phyloP scores from a whole-genome alignment of 35 echinoderm and acorn worm species.

The Nesometra sesokonis region DNA sequence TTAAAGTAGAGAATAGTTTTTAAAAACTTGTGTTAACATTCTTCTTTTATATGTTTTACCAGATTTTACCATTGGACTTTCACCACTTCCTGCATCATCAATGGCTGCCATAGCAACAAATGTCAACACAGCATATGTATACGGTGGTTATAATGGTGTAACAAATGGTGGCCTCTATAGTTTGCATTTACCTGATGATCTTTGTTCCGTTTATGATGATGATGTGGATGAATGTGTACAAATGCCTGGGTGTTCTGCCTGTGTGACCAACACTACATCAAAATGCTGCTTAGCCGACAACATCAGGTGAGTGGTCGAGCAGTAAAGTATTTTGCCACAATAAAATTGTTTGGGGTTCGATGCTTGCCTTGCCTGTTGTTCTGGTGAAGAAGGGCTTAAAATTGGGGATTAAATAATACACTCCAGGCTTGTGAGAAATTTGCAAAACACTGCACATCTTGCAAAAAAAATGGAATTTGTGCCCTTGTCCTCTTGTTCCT shows the following conservation, averaged over 20 bases:
- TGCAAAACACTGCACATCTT: too few relatives aligned
- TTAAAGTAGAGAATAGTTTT: too few relatives aligned
- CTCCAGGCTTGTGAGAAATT: too few relatives aligned
- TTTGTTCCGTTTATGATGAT: slow-evolving; percentile 28
- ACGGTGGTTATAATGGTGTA: slow-evolving; percentile 51
- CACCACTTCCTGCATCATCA: slow-evolving; percentile 12
- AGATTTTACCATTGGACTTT: slow-evolving; percentile 8
- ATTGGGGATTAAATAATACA: too few relatives aligned
- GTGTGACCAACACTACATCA: not conserved
- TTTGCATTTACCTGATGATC: slow-evolving; percentile 28
- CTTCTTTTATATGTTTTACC: too few relatives aligned
- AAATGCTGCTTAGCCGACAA: not conserved
- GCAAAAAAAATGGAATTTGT: too few relatives aligned
- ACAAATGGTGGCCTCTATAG: slow-evolving; percentile 29
- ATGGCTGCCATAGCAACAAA: slow-evolving; percentile 14
- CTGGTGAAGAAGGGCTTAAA: too few relatives aligned
- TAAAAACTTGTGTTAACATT: too few relatives aligned
- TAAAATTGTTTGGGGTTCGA: too few relatives aligned
- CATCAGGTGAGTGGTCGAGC: not conserved
- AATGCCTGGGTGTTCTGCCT: slow-evolving; percentile 30
- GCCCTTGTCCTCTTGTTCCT: too few relatives aligned
- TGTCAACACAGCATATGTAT: slow-evolving; percentile 28
- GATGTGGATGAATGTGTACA: slow-evolving; percentile 16
- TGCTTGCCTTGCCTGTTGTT: too few relatives aligned
- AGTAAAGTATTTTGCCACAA: too few relatives aligned